These are phyloP conservation scores for Bombyx mandarina DNA, from an alignment of 1,140 invertebrate species.

Conservation along the genomic window DNA sequence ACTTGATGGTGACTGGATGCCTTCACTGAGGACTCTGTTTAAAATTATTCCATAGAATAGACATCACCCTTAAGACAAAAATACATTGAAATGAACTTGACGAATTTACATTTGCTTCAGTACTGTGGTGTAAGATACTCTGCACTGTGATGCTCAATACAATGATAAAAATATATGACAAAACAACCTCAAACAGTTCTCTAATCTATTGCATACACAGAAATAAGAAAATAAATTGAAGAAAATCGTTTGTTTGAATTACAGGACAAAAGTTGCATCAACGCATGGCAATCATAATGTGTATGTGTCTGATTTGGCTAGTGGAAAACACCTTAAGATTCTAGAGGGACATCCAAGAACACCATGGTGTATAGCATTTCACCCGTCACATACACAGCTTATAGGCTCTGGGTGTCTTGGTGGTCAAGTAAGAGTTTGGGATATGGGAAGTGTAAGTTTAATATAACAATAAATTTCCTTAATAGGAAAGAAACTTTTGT, in stretches of 20 bases:
- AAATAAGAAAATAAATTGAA: neutral
- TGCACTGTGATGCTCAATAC: too few species aligned
- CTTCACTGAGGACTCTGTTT: neutral
- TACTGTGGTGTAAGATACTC: too few species aligned
- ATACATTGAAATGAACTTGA: too few species aligned
- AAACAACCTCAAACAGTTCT: constrained; percentile 1
- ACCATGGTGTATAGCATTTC: constrained; percentile 93
- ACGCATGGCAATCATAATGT: constrained; percentile 94
- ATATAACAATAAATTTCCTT: neutral
- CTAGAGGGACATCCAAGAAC: constrained; percentile 89
- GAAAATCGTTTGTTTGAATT: constrained; percentile 19
- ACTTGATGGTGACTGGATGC: neutral
- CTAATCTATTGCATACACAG: neutral
- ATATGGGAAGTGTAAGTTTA: constrained; percentile 82
- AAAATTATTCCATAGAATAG: too few species aligned
- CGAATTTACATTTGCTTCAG: too few species aligned
- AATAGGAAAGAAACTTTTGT: neutral
- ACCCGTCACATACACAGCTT: constrained; percentile 87
- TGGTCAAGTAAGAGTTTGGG: constrained; percentile 93
- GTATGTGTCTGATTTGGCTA: constrained; percentile 88
- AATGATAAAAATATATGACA: too few species aligned
- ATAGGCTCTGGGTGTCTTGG: constrained; percentile 91
- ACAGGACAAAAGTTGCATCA: constrained; percentile 86
- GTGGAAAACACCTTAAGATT: constrained; percentile 84
- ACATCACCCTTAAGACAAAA: too few species aligned